A percentile compares a stretch with the other conserved stretches of the same genome.
phyloP scores from a whole-genome alignment of 1,140 invertebrate species.

The Pemphigus obesinymphae region DNA sequence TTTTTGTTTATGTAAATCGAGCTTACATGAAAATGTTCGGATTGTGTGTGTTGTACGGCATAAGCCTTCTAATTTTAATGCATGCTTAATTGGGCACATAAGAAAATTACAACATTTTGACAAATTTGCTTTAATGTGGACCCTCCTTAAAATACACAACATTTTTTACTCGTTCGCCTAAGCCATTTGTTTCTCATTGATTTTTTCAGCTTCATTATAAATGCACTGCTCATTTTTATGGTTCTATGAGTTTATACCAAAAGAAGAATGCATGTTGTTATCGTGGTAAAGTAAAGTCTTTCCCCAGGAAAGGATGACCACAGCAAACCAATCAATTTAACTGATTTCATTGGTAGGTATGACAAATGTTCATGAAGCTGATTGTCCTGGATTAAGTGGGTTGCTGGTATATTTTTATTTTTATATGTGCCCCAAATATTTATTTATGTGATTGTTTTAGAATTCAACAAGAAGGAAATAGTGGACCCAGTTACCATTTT shows the following conservation, averaged over 20 bases:
- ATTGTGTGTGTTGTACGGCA: too few species aligned
- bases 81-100: too few species aligned
- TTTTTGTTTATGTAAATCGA: too few species aligned
- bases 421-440: background rate
- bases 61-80: too few species aligned
- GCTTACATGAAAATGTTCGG: too few species aligned
- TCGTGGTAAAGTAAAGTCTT: slow-evolving; percentile 98
- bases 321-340: slow-evolving; percentile 93
- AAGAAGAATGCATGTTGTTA: slow-evolving; percentile 93
- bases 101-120: too few species aligned
- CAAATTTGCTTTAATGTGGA: too few species aligned
- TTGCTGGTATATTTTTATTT: slow-evolving; percentile 45
- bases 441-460: slow-evolving; percentile 55
- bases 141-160: too few species aligned
- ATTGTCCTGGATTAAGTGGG: slow-evolving; percentile 98
- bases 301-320: slow-evolving; percentile 99
- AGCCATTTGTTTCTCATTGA: too few species aligned
- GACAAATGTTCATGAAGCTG: slow-evolving; percentile 98
- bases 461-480: slow-evolving; percentile 99
- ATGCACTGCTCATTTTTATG: slow-evolving; percentile 98
- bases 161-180: too few species aligned
- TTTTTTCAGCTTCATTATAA: slow-evolving; percentile 91
- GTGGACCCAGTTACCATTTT: slow-evolving; percentile 98
- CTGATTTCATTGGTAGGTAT: slow-evolving; percentile 96
- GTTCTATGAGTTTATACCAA: slow-evolving; percentile 98